These are phyloP conservation scores for Drosophila subobscura DNA, from an alignment of 1,140 invertebrate genomes.

Conservation along the genomic window DNA sequence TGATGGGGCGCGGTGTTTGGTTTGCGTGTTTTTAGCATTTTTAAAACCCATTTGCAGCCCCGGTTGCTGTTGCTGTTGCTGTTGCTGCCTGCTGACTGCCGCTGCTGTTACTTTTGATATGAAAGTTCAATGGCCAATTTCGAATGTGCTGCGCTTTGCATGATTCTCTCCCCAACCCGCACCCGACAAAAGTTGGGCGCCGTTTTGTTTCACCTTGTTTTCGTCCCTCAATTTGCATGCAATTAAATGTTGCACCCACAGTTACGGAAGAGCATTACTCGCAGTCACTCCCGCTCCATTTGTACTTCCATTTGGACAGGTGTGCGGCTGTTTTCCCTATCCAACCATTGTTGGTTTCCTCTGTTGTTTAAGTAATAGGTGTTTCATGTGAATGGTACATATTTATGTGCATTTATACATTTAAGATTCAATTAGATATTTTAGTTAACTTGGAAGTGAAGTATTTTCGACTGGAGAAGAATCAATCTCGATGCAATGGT, in stretches of 20 bases:
- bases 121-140: constrained; percentile 76
- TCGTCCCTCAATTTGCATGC: constrained; percentile 27
- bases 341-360: no score
- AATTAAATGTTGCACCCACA: constrained; percentile 37
- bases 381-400: no score
- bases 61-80: constrained; percentile 23
- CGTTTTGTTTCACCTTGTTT: constrained; percentile 36
- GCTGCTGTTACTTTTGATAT: constrained; percentile 50
- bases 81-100: constrained; percentile 28
- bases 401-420: no score
- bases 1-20: constrained; percentile 52
- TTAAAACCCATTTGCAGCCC: constrained; percentile 53
- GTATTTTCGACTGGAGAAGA: no score
- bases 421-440: no score
- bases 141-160: constrained; percentile 55
- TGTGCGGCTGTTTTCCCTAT: no score
- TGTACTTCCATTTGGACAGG: no score
- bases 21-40: constrained; percentile 68
- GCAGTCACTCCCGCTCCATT: neutral
- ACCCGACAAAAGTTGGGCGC: constrained; percentile 41
- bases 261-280: constrained; percentile 20
- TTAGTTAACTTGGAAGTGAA: no score
- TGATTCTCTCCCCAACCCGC: constrained; percentile 9
- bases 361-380: no score
- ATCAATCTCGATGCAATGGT: no score